Percentiles rank a stretch among this genome's conserved stretches.
phyloP scores from a whole-genome alignment of 2,113 vertebrate genomes.

The Bubo scandiacus region DNA sequence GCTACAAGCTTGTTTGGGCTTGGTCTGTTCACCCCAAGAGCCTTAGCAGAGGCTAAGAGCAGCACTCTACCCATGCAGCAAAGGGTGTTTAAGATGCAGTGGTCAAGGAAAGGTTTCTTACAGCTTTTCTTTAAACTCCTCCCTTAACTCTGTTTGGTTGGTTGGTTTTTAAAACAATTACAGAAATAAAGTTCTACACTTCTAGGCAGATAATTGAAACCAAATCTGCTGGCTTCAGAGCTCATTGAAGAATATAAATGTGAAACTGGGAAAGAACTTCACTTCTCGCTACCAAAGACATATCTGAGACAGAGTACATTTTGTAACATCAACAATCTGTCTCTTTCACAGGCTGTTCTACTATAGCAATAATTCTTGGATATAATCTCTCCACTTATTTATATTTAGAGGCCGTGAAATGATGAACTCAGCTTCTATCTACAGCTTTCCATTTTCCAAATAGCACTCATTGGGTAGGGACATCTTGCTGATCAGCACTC shows the following conservation, averaged over 20 bases:
- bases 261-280: constrained; percentile 25
- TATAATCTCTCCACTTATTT: constrained; percentile 36
- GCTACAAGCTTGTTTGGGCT: background rate
- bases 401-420: constrained; percentile 48
- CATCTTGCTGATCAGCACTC: background rate
- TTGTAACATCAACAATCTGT: constrained; percentile 22
- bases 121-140: background rate
- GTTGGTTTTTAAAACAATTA: background rate
- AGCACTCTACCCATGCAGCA: background rate
- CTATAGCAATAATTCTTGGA: constrained; percentile 28
- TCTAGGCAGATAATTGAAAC: constrained; percentile 18
- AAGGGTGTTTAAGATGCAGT: background rate
- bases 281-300: constrained; percentile 21
- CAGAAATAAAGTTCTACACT: background rate
- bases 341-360: constrained; percentile 18
- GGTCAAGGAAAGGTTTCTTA: background rate
- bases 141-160: background rate
- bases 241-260: constrained; percentile 13
- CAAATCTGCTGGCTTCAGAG: constrained; percentile 16
- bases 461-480: background rate
- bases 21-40: background rate
- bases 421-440: constrained; percentile 53
- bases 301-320: constrained; percentile 31
- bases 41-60: background rate
- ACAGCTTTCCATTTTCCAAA: constrained; percentile 9